phyloP scores from a whole-genome alignment of 2,113 vertebrate species.

The Talpa occidentalis region DNA sequence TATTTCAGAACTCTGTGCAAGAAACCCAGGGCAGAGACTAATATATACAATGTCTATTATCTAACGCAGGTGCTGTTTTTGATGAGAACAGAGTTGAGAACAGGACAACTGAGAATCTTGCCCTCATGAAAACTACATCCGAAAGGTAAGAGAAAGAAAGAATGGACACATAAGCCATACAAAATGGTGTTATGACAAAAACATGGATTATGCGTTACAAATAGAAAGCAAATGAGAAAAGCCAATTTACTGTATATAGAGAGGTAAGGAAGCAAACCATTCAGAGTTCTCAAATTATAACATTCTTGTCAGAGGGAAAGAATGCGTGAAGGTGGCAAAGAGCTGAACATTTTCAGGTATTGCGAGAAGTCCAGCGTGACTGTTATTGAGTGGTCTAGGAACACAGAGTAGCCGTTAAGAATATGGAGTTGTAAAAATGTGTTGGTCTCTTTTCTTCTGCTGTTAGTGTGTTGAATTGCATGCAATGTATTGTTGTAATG shows the following conservation, averaged over 20 bases:
- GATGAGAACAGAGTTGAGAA: not conserved
- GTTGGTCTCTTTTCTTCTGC: slow-evolving; percentile 47
- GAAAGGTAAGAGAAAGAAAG: not conserved
- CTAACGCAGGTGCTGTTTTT: not conserved
- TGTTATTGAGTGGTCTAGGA: not conserved
- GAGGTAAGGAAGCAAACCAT: not conserved
- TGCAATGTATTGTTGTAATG: slow-evolving; percentile 56
- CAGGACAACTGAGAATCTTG: not conserved
- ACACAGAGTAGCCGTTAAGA: not conserved
- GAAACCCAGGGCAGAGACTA: not conserved
- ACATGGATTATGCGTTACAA: no score
- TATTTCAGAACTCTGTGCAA: no score
- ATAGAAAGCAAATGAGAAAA: not conserved
- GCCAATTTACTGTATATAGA: not conserved
- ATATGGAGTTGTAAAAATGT: not conserved
- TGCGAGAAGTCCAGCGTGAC: not conserved
- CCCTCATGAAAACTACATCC: not conserved
- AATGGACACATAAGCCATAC: not conserved
- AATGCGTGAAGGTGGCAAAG: not conserved
- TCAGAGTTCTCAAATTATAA: not conserved
- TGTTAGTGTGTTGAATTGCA: slow-evolving; percentile 56
- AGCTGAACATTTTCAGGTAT: not conserved
- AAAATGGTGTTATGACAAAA: not conserved
- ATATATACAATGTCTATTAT: not conserved
- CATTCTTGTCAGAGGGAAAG: not conserved